Conservation (phyloP, 1,140 invertebrate species). For the Drosophila yakuba region DNA sequence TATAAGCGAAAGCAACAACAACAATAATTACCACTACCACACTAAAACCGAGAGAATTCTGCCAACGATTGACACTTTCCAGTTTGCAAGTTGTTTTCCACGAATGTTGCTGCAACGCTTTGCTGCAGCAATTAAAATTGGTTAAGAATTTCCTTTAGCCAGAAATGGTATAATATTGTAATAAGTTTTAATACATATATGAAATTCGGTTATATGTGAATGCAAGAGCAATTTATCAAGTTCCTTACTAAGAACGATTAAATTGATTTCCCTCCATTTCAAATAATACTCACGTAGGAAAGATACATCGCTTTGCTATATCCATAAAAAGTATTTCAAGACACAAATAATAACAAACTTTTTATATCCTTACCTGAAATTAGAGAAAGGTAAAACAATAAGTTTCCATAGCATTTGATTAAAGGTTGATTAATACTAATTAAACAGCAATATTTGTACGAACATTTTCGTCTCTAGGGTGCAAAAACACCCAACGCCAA, state of each 20-base stretch:
- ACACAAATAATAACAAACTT: conserved; percentile 42
- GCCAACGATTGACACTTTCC: conserved; percentile 46
- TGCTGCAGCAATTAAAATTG: too few species aligned
- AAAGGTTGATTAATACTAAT: not conserved
- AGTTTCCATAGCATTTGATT: too few species aligned
- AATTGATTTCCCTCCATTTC: not conserved
- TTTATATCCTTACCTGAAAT: conserved; percentile 50
- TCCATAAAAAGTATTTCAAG: conserved; percentile 54
- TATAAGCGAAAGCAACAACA: conserved; percentile 40
- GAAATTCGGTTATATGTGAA: too few species aligned
- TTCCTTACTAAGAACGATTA: too few species aligned
- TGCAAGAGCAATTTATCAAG: too few species aligned
- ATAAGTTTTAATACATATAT: too few species aligned
- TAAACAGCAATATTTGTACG: conserved; percentile 17
- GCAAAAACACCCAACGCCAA: conserved; percentile 8
- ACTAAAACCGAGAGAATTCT: conserved; percentile 13
- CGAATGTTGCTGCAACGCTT: conserved; percentile 3
- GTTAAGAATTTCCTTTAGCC: too few species aligned
- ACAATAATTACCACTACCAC: conserved; percentile 9
- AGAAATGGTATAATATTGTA: too few species aligned
- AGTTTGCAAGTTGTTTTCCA: conserved; percentile 30
- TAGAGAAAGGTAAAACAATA: not conserved
- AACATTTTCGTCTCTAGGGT: not conserved
- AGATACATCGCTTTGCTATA: conserved; percentile 53
- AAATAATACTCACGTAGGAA: conserved; percentile 48